Evolutionary conservation across 2,113 vertebrate species (phyloP).

Genomic region (Cettia cetti): DNA sequence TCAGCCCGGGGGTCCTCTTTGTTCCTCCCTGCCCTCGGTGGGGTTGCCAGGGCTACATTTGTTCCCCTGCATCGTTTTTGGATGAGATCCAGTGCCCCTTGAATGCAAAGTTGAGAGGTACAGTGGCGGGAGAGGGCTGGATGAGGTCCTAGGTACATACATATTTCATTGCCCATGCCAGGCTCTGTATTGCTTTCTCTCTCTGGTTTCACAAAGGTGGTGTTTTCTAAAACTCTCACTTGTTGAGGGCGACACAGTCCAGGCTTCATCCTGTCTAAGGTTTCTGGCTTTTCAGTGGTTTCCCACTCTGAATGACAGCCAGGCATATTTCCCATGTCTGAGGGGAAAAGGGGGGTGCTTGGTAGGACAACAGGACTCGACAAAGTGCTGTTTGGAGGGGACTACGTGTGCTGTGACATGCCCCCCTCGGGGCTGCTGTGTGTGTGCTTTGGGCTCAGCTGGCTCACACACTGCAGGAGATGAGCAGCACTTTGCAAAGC

Average conservation of each 20-base stretch:
- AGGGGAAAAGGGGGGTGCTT: not conserved
- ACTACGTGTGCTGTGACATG: not conserved
- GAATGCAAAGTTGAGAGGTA: constrained; percentile 26
- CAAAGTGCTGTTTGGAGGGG: not conserved
- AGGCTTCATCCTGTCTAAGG: not conserved
- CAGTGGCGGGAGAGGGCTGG: not conserved
- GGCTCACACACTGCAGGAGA: not conserved
- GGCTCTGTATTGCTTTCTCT: not conserved
- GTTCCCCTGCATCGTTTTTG: constrained; percentile 39
- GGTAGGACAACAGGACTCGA: not conserved
- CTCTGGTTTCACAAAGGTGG: constrained; percentile 25
- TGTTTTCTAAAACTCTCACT: constrained; percentile 1
- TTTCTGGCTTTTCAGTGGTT: not conserved
- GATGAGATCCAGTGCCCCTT: not conserved
- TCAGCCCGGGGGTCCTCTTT: constrained; percentile 23
- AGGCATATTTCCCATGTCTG: not conserved
- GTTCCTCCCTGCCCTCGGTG: constrained; percentile 2
- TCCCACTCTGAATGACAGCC: not conserved
- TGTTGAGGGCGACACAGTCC: not conserved
- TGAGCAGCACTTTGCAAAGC: not conserved
- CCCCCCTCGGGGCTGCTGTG: rapidly evolving
- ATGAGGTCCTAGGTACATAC: constrained; percentile 16
- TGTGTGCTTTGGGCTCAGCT: not conserved
- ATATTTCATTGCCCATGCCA: constrained; percentile 4
- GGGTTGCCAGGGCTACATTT: constrained; percentile 54